Evolutionary conservation across 2,888 invertebrate species (phyloP), one percentile per base, ranked within the genome.

Genomic region (Drepanosiphum platanoidis): DNA sequence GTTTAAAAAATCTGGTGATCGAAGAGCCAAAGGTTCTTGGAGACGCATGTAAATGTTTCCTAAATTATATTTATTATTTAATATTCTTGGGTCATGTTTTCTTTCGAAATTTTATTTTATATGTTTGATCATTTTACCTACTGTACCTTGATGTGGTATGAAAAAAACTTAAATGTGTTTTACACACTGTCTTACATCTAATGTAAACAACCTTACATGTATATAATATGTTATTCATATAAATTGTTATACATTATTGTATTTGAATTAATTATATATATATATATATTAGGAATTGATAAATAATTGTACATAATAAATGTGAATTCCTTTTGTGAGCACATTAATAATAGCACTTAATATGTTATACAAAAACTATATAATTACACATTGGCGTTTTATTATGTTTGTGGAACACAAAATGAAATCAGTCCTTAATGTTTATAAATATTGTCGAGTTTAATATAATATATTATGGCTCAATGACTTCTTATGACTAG

Each of bases 171-270:
- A 1, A 34, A 58, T 58, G 30, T 61, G 64, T 70, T 68, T 77
- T 68, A 52, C 32, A 68, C 32, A 22, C 39, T 58, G 52, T 77
- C 66, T 75, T 70, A 52, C 66, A 36, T 30, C 39, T 58, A 52
- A 32, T 74, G 18, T 52, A 58, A 80, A n/a, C n/a, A n/a, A 70
- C 27, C 8, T 42, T 34, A 75, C 15, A 70, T 77, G 66, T 84
- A 77, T 72, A 32, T n/a, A n/a, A n/a, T 82, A 61, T 72, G 58
- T 72, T 82, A 82, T 61, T 36, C 39, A 58, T 83, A 68, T 68
- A 75, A 32, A 70, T 77, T 84, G 84, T 84, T 84, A 84, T 58
- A 77, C 11, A 68, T 84, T 83, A 75, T 72, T 83, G 46, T 74
- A 83, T 66, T n/a, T 66, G 30, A 39, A n/a, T n/a, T n/a, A n/a